Evolutionary conservation across 2,797 vertebrate genomes (phyloP).

Genomic region (Pteronotus mesoamericanus): DNA sequence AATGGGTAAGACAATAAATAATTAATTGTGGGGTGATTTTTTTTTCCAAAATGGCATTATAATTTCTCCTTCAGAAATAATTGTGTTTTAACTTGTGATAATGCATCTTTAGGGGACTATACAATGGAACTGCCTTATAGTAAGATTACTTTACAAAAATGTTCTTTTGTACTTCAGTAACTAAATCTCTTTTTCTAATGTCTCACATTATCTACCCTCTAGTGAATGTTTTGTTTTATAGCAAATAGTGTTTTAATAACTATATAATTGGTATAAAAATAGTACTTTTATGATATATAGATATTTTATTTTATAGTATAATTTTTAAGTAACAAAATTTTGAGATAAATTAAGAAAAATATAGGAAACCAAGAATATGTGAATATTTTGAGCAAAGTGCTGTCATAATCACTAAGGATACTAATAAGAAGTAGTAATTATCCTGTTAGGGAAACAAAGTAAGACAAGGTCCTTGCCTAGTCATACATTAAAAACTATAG

Average conservation of each 20-base stretch:
- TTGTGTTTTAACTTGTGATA: not conserved
- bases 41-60: constrained; percentile 5
- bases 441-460: not conserved
- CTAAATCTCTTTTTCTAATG: constrained; percentile 14
- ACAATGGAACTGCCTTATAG: not conserved
- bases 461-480: not conserved
- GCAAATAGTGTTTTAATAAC: not conserved
- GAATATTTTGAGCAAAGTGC: not conserved
- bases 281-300: not conserved
- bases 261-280: not conserved
- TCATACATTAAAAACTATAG: not conserved
- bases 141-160: not conserved
- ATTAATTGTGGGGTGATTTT: constrained; percentile 1
- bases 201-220: not conserved
- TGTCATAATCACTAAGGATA: not conserved
- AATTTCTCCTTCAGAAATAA: not conserved
- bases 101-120: not conserved
- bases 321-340: constrained; percentile 7
- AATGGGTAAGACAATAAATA: not conserved
- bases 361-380: not conserved
- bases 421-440: not conserved
- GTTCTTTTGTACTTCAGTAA: not conserved
- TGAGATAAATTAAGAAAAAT: constrained; percentile 9
- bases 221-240: constrained; percentile 14
- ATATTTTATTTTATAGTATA: not conserved